Evolutionary conservation across 2,888 invertebrate species (phyloP).

Genomic region (Ophioninae sp.): DNA sequence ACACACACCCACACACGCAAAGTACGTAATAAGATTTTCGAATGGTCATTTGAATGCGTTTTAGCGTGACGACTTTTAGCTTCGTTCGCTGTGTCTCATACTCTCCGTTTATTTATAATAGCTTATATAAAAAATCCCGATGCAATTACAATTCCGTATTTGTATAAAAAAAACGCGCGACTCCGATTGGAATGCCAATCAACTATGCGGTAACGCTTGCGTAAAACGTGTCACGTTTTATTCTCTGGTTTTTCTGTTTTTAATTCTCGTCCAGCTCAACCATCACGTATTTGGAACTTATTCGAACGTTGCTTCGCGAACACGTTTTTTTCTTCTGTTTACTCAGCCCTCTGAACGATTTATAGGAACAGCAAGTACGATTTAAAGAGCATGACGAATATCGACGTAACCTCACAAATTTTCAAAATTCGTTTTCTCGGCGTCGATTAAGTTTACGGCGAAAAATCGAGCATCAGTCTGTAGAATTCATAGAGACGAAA

Average conservation of each 20-base stretch:
- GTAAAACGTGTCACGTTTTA: constrained; percentile 2
- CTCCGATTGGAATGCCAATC: constrained; percentile 48
- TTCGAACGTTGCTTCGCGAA: background rate
- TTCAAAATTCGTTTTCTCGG: too few relatives aligned
- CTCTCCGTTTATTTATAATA: constrained; percentile 76
- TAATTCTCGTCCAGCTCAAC: constrained; percentile 19
- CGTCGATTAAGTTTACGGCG: too few relatives aligned
- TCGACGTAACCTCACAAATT: too few relatives aligned
- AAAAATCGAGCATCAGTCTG: too few relatives aligned
- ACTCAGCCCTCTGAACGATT: constrained; percentile 2
- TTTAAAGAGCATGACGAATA: too few relatives aligned
- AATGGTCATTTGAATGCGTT: background rate
- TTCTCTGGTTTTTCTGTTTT: constrained; percentile 25
- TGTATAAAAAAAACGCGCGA: constrained; percentile 70
- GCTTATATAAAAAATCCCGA: constrained; percentile 75
- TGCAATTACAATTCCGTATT: constrained; percentile 75
- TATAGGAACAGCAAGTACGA: constrained; percentile 12
- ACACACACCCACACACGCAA: background rate
- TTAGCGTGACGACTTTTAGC: constrained; percentile 17
- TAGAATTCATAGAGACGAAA: too few relatives aligned
- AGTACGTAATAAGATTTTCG: background rate
- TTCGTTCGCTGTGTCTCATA: constrained; percentile 42
- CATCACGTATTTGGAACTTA: constrained; percentile 18
- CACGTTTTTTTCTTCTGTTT: background rate
- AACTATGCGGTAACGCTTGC: constrained; percentile 47